These are phyloP conservation scores for Gymnobelideus leadbeateri DNA, from an alignment of 2,113 vertebrate genomes.

Conservation along the genomic window DNA sequence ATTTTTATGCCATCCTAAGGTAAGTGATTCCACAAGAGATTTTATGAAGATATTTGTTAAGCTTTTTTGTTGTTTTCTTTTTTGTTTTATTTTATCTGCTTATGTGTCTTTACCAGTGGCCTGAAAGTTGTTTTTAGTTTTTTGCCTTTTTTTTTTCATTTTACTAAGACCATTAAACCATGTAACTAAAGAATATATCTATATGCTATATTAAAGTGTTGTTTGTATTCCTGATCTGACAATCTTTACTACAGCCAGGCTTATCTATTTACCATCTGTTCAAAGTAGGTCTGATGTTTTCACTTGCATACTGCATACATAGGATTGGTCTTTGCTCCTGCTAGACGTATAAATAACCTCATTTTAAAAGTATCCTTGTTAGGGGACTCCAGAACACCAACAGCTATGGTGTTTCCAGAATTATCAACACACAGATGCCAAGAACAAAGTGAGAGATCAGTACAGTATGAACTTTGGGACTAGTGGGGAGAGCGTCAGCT, in stretches of 20 bases:
- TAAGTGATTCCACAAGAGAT: background rate
- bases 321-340: background rate
- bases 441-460: too few species aligned
- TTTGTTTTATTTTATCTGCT: background rate
- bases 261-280: background rate
- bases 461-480: too few species aligned
- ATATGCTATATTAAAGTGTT: background rate
- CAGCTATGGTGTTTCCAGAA: too few species aligned
- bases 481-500: too few species aligned
- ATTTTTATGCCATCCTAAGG: background rate
- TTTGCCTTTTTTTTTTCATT: background rate
- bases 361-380: background rate
- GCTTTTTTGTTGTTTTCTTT: too few species aligned
- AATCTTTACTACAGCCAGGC: background rate
- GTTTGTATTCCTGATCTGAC: background rate
- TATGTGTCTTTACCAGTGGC: background rate
- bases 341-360: background rate
- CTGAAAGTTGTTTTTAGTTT: background rate
- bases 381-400: too few species aligned
- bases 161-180: background rate
- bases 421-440: too few species aligned
- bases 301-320: background rate
- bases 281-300: background rate
- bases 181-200: background rate
- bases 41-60: background rate